Base-by-base conservation (phyloP, 2,797 vertebrate genomes). In the Synaphobranchus kaupii region DNA sequence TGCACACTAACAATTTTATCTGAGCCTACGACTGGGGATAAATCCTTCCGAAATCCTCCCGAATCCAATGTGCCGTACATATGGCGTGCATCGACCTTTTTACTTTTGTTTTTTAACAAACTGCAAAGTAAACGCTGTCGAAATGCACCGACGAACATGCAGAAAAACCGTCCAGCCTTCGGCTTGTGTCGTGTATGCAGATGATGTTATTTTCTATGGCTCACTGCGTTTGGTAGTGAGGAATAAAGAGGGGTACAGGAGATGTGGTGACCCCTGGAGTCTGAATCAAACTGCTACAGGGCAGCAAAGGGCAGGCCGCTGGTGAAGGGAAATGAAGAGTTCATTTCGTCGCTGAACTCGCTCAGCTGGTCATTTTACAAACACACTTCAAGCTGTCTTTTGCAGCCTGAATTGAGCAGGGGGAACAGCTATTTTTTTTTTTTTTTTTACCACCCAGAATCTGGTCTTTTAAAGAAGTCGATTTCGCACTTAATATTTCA, bases 291-390 rank as follows among this genome's bases (percentile, higher is more conserved):
- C 73, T n/a, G 54, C 39, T 58, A n/a, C 54, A 44, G 56, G 6
- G 28, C 71, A 44, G 81, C 73, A 60, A 86, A 86, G 73, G 52
- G 17, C 50, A 50, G 85, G 54, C 54, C 56, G 13, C 31, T 25
- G 52, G 28, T 22, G 71, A 60, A 9, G 71, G 76, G 34, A 20
- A 48, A 81, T 54, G 34, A 44, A 58, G 39, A 86, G 84, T 85
- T 66, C 84, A 50, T 71, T 22, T 52, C 28, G 63, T 31, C 22
- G 28, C 48, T 85, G 44, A 85, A 76, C 85, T 76, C n/a, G 13
- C 85, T 85, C 44, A 73, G 66, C 15, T 17, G 66, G 66, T 73
- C 48, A 76, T 52, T 47, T 31, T 54, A 54, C 85, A 73, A 56
- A 52, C 50, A 44, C 28, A 22, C 76, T 80, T 48, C 31, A 34